phyloP scores from a whole-genome alignment of 2,888 invertebrate species.

The Brachypterus glaber region DNA sequence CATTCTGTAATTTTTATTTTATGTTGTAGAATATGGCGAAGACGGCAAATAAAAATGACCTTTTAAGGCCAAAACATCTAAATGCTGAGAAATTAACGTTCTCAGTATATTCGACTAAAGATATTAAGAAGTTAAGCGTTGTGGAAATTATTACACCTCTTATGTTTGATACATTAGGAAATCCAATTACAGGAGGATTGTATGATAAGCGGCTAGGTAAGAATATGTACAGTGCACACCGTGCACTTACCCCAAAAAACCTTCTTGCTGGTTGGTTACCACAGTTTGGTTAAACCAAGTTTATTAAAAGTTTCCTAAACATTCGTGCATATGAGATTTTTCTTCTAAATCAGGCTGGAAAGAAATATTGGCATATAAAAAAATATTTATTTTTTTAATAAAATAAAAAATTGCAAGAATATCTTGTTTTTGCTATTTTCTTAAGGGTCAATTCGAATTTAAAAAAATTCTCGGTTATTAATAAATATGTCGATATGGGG shows the following conservation, averaged over 20 bases:
- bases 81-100: conserved; percentile 46
- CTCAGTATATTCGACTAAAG: conserved; percentile 63
- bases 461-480: too few species aligned
- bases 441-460: too few species aligned
- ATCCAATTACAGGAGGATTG: conserved; percentile 76
- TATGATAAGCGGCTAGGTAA: conserved; percentile 78
- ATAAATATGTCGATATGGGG: too few species aligned
- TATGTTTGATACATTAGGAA: conserved; percentile 73
- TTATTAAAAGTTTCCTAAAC: too few species aligned
- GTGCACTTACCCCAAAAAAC: neutral
- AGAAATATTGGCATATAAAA: too few species aligned
- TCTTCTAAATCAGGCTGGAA: too few species aligned
- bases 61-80: conserved; percentile 19
- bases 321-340: conserved; percentile 3
- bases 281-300: too few species aligned
- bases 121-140: conserved; percentile 71
- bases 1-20: too few species aligned
- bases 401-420: too few species aligned
- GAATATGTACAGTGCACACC: conserved; percentile 2
- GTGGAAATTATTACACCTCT: conserved; percentile 67
- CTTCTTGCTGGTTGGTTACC: neutral
- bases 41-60: conserved; percentile 10
- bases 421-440: too few species aligned
- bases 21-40: conserved; percentile 13
- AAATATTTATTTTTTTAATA: too few species aligned